Evolutionary conservation across 2,113 vertebrate species (phyloP).

Genomic region (Microcebus lehilahytsara): DNA sequence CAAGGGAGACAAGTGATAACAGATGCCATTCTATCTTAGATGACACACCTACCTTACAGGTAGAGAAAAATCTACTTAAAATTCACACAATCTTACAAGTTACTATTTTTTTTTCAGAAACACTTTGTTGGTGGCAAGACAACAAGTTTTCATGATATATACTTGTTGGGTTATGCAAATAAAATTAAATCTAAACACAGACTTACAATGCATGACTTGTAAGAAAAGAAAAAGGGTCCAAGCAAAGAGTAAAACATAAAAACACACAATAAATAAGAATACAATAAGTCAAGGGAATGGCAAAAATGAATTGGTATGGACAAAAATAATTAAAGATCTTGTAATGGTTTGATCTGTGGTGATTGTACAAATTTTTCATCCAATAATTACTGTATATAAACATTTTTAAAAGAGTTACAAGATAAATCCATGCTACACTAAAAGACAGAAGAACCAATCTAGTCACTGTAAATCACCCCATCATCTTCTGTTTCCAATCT

Average conservation of each 20-base stretch:
- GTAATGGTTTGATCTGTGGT: neutral
- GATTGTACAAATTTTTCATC: neutral
- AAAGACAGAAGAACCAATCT: neutral
- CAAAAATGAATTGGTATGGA: neutral
- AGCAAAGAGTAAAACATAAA: neutral
- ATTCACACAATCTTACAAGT: neutral
- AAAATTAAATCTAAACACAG: constrained; percentile 16
- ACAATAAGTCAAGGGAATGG: neutral
- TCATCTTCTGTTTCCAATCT: neutral
- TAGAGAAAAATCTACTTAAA: neutral
- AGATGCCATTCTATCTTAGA: neutral
- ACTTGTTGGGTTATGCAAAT: neutral
- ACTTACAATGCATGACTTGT: neutral
- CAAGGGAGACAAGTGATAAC: neutral
- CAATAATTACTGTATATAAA: neutral
- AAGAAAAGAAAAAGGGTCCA: neutral
- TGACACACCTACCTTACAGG: neutral
- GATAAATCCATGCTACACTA: neutral
- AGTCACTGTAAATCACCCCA: neutral
- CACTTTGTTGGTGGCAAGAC: neutral
- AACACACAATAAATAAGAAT: neutral
- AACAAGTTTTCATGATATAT: neutral
- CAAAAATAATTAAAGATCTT: neutral
- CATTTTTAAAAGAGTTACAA: neutral
- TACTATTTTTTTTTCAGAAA: neutral